These are phyloP conservation scores for Orientallactaga sibirica DNA, from an alignment of 2,797 vertebrate genomes.

Conservation along the genomic window DNA sequence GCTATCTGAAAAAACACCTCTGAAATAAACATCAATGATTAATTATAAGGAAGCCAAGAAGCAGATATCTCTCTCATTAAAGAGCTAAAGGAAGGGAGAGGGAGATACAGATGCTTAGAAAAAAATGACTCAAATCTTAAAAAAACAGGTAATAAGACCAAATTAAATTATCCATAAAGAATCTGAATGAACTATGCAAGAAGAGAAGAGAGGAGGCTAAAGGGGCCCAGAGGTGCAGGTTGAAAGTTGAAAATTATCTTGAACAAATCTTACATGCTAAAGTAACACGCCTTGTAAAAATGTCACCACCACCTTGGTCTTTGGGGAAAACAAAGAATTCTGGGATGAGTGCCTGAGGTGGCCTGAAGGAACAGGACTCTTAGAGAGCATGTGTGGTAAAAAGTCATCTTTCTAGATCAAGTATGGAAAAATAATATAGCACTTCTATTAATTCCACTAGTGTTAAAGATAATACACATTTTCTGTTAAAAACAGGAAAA, in stretches of 20 bases:
- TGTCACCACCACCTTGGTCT: background rate
- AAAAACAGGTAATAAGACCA: constrained; percentile 3
- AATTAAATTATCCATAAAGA: constrained; percentile 22
- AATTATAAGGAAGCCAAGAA: background rate
- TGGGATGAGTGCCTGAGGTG: background rate
- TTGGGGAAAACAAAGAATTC: background rate
- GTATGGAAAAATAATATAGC: background rate
- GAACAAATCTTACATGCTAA: background rate
- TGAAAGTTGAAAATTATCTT: constrained; percentile 8
- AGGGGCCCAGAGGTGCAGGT: background rate
- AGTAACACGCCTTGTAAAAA: background rate
- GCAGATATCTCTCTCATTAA: background rate
- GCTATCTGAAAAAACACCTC: constrained; percentile 5
- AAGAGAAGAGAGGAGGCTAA: background rate
- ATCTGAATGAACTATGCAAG: background rate
- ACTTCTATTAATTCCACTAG: background rate
- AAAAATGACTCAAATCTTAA: constrained; percentile 48
- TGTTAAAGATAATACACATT: background rate
- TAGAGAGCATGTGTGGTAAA: background rate
- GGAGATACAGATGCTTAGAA: constrained; percentile 2
- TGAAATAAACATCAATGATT: background rate
- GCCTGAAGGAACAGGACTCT: background rate
- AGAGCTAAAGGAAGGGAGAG: background rate
- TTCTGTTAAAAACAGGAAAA: constrained; percentile 5
- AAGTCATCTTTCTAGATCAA: background rate